These are phyloP conservation scores for Dyspetes luteomarginatus DNA, from an alignment of 2,888 invertebrate species.

Conservation along the genomic window DNA sequence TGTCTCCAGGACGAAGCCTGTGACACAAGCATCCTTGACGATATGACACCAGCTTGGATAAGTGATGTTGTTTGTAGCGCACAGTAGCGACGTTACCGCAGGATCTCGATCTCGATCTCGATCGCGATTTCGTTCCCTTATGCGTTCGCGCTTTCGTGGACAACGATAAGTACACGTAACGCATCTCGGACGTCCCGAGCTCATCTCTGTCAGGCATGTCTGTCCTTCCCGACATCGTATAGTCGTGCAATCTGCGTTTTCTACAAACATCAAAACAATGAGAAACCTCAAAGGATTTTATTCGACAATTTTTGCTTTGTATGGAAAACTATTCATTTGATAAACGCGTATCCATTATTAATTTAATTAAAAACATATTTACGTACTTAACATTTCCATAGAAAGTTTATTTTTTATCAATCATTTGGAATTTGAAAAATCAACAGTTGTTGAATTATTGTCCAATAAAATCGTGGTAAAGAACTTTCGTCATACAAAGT, in stretches of 20 bases:
- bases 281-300: not conserved
- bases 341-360: too few species aligned
- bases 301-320: not conserved
- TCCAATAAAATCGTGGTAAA: too few species aligned
- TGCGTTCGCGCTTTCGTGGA: slow-evolving; percentile 82
- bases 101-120: slow-evolving; percentile 72
- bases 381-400: too few species aligned
- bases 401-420: not conserved
- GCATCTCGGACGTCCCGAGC: slow-evolving; percentile 88
- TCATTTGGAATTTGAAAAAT: not conserved
- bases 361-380: too few species aligned
- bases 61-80: slow-evolving; percentile 90
- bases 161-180: slow-evolving; percentile 88
- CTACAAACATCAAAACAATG: slow-evolving; percentile 83
- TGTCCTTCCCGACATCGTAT: slow-evolving; percentile 88
- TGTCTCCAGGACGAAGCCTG: slow-evolving; percentile 89
- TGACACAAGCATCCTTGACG: slow-evolving; percentile 90
- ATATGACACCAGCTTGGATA: slow-evolving; percentile 92
- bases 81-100: slow-evolving; percentile 83
- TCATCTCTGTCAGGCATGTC: slow-evolving; percentile 87
- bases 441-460: too few species aligned
- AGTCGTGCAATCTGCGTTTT: slow-evolving; percentile 87
- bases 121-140: slow-evolving; percentile 77
- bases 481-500: too few species aligned
- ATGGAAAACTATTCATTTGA: too few species aligned